Evolutionary conservation across 23 tunicate species (phyloP).

Genomic region (Trididemnum nubilum): DNA sequence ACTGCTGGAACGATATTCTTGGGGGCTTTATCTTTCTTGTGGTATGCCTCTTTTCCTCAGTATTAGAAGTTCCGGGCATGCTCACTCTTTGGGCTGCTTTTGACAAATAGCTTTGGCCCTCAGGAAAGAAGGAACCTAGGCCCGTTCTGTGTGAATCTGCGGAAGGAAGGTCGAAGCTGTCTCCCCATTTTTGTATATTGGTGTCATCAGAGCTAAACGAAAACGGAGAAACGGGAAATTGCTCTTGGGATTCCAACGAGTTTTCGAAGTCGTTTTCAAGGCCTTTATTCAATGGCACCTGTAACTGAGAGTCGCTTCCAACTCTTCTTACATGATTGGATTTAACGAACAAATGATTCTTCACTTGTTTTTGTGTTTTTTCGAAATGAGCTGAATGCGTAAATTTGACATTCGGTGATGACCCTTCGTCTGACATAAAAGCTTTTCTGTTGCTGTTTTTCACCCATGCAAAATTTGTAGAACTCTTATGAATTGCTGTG

Average conservation of each 20-base stretch:
- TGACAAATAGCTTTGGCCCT: background rate
- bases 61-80: background rate
- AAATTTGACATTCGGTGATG: too few relatives aligned
- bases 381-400: too few relatives aligned
- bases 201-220: constrained; percentile 10
- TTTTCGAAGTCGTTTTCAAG: background rate
- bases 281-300: background rate
- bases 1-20: background rate
- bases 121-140: background rate
- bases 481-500: too few relatives aligned
- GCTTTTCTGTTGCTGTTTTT: too few relatives aligned
- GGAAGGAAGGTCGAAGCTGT: background rate
- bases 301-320: background rate
- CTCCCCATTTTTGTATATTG: background rate
- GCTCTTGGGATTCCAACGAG: background rate
- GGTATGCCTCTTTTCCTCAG: background rate
- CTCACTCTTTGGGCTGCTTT: background rate
- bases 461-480: too few relatives aligned
- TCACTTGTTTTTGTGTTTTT: too few relatives aligned
- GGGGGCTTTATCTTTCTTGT: background rate
- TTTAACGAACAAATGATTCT: too few relatives aligned
- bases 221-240: background rate
- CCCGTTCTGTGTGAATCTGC: too few relatives aligned
- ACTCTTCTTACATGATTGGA: background rate
- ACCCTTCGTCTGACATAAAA: too few relatives aligned